Conservation (phyloP, 1,140 invertebrate species). For the Palaemon carinicauda region DNA sequence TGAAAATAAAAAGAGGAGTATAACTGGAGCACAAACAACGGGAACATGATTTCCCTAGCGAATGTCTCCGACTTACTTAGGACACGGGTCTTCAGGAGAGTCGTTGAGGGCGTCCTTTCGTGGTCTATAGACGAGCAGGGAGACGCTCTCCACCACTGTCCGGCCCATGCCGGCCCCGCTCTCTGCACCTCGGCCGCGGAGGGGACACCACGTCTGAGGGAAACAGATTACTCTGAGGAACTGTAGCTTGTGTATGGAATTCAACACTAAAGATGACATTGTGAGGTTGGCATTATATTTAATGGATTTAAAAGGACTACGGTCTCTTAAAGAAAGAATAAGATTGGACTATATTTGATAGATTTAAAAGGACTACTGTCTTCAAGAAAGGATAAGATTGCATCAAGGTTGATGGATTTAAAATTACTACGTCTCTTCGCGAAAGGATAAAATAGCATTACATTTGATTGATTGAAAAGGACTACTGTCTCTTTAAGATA, state of each 20-base stretch:
- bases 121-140: conserved; percentile 7
- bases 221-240: no score
- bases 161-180: background rate
- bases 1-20: background rate
- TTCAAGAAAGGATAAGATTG: no score
- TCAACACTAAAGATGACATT: background rate
- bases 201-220: background rate
- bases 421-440: no score
- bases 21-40: background rate
- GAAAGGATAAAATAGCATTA: no score
- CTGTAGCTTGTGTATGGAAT: no score
- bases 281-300: background rate
- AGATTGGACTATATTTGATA: no score
- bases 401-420: no score
- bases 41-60: background rate
- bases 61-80: background rate
- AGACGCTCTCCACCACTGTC: conserved; percentile 13
- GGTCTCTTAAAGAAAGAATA: no score
- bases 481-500: no score
- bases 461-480: no score
- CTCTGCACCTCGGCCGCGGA: background rate
- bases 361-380: background rate
- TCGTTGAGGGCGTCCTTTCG: background rate
- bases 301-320: background rate
- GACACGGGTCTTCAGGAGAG: background rate